phyloP scores from a whole-genome alignment of 2,888 invertebrate genomes.

The Callosobruchus maculatus region DNA sequence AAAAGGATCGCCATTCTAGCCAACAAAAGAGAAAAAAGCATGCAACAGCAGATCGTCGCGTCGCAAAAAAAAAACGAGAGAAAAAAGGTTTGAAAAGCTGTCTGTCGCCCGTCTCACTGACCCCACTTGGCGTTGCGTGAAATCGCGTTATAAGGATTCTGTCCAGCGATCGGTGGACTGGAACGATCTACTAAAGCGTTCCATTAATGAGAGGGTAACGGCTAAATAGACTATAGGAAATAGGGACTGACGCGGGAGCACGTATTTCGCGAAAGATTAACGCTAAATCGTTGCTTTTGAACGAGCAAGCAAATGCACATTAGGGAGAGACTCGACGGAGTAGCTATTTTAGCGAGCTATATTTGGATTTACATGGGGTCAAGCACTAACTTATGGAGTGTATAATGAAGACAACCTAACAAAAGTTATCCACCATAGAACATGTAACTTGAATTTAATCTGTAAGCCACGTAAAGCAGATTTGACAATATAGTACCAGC shows the following conservation, averaged over 20 bases:
- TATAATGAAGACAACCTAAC: too few species aligned
- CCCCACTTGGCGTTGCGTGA: background rate
- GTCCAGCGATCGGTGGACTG: background rate
- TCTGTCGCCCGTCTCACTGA: background rate
- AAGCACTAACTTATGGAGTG: too few species aligned
- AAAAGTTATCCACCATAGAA: too few species aligned
- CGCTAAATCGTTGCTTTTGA: background rate
- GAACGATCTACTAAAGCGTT: background rate
- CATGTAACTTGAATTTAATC: too few species aligned
- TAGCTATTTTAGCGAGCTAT: background rate
- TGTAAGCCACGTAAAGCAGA: too few species aligned
- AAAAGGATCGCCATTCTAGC: background rate
- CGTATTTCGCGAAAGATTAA: background rate
- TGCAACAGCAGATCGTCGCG: too few species aligned
- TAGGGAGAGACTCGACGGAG: background rate
- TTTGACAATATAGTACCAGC: too few species aligned
- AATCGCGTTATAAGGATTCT: background rate
- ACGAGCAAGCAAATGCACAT: background rate
- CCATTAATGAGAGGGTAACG: background rate
- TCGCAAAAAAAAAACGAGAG: background rate
- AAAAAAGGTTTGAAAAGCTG: background rate
- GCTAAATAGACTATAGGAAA: background rate
- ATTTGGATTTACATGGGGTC: too few species aligned
- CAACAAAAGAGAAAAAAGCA: background rate
- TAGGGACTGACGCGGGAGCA: background rate